Base-by-base conservation (phyloP, 2,888 invertebrate species). In the Scelioninae gen. 1 region DNA sequence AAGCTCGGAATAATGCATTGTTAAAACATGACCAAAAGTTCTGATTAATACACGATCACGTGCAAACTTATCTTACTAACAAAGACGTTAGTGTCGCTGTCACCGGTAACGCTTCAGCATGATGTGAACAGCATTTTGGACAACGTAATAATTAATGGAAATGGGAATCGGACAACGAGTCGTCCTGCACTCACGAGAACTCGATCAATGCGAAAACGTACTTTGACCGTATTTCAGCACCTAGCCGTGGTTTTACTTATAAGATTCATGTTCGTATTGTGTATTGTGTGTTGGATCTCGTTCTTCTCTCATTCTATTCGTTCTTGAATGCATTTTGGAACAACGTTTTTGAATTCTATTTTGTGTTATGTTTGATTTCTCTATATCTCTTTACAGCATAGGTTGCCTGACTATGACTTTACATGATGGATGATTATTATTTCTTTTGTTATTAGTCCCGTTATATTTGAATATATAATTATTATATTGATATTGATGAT, bases 321-420 rank as follows among this genome's bases (percentile, higher is more conserved):
- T 78, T 83, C 75, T 83, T 81, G 83, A 78, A 83, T 84, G 84
- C 79, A 82, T 72, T 80, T 82, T 82, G 60, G 60, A 78, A 60
- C 62, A 56, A 68, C 55, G 43, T 76, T 85, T 78, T 43, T 72
- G 75, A 13, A 43, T 55, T 83, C 71, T 83, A 60, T 78, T 68
- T 65, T 78, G 43, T 85, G 63, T 85, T 72, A 53, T 68, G 31
- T 68, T 66, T 86, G 56, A 84, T 72, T 77, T 58, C 66, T 29
- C 0, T 49, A 15, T 15, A 80, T 85, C 84, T 71, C 65, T 75
- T 86, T 87, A 81, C 86, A 88, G 87, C 89, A 86, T 86, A 87
- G 86, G 86, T 86, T 89, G 89, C 88, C 87, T 89, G 85, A 87
- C 80, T 85, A 68, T 85, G 66, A 82, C 81, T 72, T 82, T 82